phyloP scores from a whole-genome alignment of 2,888 invertebrate genomes.

The Endomychus coccineus region DNA sequence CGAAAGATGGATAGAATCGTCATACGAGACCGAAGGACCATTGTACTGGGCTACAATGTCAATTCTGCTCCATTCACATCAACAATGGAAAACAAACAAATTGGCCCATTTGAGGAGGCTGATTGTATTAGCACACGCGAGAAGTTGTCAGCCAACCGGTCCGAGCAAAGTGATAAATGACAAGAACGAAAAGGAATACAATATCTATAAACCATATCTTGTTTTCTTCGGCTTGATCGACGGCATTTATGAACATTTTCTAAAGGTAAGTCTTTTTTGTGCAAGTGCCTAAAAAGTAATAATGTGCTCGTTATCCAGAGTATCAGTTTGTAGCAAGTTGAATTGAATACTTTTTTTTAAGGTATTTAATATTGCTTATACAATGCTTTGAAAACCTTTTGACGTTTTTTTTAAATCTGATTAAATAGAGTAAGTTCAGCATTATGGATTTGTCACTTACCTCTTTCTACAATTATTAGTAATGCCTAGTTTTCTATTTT shows the following conservation, averaged over 20 bases:
- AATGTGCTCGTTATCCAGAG: too few species aligned
- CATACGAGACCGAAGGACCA: constrained; percentile 87
- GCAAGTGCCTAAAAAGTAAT: too few species aligned
- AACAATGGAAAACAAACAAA: constrained; percentile 68
- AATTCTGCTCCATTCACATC: constrained; percentile 68
- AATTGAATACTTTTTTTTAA: too few species aligned
- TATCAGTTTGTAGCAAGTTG: too few species aligned
- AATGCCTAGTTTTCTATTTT: too few species aligned
- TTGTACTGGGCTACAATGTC: constrained; percentile 81
- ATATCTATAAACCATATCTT: constrained; percentile 77
- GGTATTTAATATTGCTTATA: too few species aligned
- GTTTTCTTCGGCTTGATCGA: constrained; percentile 82
- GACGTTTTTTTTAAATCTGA: too few species aligned
- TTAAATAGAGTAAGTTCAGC: too few species aligned
- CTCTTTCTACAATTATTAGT: too few species aligned
- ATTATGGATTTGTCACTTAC: too few species aligned
- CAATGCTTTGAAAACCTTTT: too few species aligned
- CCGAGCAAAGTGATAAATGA: constrained; percentile 47
- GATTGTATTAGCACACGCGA: constrained; percentile 69
- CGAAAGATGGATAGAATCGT: constrained; percentile 67
- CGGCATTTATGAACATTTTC: constrained; percentile 75
- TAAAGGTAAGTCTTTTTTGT: constrained; percentile 69
- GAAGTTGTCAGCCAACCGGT: constrained; percentile 59
- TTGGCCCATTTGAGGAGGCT: constrained; percentile 69
- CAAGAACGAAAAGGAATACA: constrained; percentile 57